Conservation (phyloP, 2,797 vertebrate genomes). For the Meriones psammophilus region DNA sequence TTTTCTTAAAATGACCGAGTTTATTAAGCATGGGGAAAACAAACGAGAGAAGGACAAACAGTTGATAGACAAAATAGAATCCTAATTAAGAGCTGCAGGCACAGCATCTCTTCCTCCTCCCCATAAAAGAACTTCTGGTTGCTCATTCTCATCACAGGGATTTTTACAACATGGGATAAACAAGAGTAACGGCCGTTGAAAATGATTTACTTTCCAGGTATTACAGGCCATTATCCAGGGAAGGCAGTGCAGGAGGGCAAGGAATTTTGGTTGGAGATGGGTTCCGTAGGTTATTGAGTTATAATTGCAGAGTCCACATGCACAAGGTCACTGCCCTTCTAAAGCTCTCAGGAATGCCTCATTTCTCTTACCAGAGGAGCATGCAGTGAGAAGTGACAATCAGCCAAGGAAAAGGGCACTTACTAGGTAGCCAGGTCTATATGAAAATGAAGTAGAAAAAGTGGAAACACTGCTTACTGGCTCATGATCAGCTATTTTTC, state of each 20-base stretch:
- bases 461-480: accelerated
- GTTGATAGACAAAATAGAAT: not conserved
- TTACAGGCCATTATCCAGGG: not conserved
- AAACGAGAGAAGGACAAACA: not conserved
- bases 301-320: too few species aligned
- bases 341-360: too few species aligned
- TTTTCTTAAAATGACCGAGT: not conserved
- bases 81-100: not conserved
- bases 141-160: too few species aligned
- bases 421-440: too few species aligned
- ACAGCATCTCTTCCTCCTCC: too few species aligned
- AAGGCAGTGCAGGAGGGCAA: not conserved
- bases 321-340: too few species aligned
- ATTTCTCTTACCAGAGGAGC: too few species aligned
- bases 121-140: not conserved
- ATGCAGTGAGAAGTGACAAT: too few species aligned
- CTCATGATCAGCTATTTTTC: not conserved
- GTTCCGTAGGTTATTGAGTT: too few species aligned
- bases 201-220: not conserved
- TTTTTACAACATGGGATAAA: not conserved
- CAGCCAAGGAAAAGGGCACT: too few species aligned
- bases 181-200: not conserved
- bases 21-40: not conserved
- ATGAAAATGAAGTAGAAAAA: not conserved
- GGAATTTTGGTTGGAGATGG: too few species aligned